These are phyloP conservation scores for Macropus fuliginosus DNA, from an alignment of 2,797 vertebrate species.

Conservation along the genomic window DNA sequence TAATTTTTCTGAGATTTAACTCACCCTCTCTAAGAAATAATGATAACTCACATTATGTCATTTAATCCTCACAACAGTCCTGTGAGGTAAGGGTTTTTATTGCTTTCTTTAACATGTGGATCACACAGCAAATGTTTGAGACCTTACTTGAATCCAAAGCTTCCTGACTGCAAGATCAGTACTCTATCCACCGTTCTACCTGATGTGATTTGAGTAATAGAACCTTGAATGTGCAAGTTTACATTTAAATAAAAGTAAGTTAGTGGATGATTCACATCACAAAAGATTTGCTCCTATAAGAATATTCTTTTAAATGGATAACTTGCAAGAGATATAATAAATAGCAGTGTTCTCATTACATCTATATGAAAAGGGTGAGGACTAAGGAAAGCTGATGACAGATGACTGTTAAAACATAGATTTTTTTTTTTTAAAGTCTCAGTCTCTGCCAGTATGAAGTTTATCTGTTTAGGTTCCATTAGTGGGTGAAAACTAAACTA, in stretches of 20 bases:
- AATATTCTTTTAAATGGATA: slow-evolving; percentile 43
- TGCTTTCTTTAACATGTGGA: background rate
- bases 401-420: slow-evolving; percentile 47
- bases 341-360: slow-evolving; percentile 26
- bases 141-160: background rate
- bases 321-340: slow-evolving; percentile 39
- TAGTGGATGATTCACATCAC: slow-evolving; percentile 3
- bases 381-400: slow-evolving; percentile 35
- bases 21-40: slow-evolving; percentile 31
- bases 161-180: background rate
- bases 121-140: background rate
- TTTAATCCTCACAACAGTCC: slow-evolving; percentile 1
- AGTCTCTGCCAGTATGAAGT: slow-evolving; percentile 26
- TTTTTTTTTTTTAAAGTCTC: slow-evolving; percentile 5
- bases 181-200: background rate
- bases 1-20: slow-evolving; percentile 49
- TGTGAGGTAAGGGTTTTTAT: background rate
- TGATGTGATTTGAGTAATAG: background rate
- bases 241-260: slow-evolving; percentile 36
- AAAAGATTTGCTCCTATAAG: slow-evolving; percentile 38
- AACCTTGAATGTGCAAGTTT: background rate
- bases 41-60: slow-evolving; percentile 40
- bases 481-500: background rate
- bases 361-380: background rate
- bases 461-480: background rate